A percentile compares a stretch with the other conserved stretches of the same genome.
Conservation (phyloP, 2,797 vertebrate genomes). For the Molothrus aeneus region DNA sequence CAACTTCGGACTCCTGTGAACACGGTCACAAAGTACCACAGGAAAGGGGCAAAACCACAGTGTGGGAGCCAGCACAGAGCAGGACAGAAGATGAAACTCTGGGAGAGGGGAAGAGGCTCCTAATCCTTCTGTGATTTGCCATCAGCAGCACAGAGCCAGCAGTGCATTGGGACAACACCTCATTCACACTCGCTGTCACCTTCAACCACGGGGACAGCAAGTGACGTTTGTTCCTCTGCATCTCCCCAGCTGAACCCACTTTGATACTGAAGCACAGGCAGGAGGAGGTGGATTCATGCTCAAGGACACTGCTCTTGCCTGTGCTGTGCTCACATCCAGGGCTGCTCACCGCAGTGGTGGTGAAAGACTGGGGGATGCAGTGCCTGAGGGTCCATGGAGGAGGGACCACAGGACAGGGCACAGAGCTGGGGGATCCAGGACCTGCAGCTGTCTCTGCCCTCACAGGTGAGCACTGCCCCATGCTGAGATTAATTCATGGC, state of each 20-base stretch:
- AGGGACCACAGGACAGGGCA: background rate
- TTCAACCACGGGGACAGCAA: fast-evolving
- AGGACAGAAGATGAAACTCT: background rate
- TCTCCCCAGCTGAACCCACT: background rate
- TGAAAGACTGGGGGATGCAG: background rate
- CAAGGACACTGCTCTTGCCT: fast-evolving
- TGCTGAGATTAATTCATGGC: background rate
- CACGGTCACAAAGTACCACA: background rate
- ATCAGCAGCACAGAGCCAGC: background rate
- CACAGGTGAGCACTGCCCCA: fast-evolving
- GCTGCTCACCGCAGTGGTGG: background rate
- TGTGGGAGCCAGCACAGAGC: background rate
- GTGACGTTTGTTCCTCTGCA: background rate
- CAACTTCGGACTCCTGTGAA: too few relatives aligned
- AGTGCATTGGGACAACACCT: background rate
- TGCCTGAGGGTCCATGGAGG: background rate
- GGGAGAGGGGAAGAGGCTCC: background rate
- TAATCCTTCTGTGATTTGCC: background rate
- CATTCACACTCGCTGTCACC: fast-evolving
- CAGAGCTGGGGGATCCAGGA: background rate
- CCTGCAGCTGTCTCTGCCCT: background rate
- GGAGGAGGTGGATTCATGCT: background rate
- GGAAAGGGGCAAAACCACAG: background rate
- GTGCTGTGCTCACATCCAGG: background rate
- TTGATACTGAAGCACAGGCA: background rate